Evolutionary conservation across 2,888 invertebrate species (phyloP), one percentile per base, ranked within the genome.

Genomic region (Lochmaea crataegi): DNA sequence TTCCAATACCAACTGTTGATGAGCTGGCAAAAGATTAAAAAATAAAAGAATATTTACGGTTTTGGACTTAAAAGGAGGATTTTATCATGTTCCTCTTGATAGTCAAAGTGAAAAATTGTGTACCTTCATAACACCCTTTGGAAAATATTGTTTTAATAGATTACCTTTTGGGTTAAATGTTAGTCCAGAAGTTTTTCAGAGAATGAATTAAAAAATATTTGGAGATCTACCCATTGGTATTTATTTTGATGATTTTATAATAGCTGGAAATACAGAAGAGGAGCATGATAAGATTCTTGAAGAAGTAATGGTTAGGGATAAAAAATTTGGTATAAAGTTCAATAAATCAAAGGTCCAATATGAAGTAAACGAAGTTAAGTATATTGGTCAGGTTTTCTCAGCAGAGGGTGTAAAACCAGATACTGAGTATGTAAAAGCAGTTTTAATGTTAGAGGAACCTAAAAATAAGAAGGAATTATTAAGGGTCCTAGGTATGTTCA

Each of bases 231-330:
- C 32, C 32, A 32, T 32, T 32, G 32, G 32, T 32, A 58, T 58
- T 10, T 81, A 84, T 74, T 72, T 83, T 73, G 75, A 85, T 78
- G 68, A 83, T 79, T 73, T 82, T 3, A 32, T 32, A 4, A 32
- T 32, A 32, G 53, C n/a, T 10, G 67, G 38, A 14, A 14, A 14
- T 11, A 22, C 12, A 48, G 63, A 64, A 65, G 38, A 67, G 75
- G 56, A 78, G 63, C 78, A 79, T 73, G 77, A 80, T 75, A 1
- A 69, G 42, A 78, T 76, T 41, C 63, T 80, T 9, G 63, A 67
- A 26, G 11, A 75, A 71, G 77, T 83, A 7, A 48, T 82, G 26
- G 68, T 76, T 11, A 69, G 76, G 18, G 77, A 76, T 4, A 75
- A 51, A 73, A 2, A 80, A 53, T 69, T 65, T 58, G 77, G 77